A percentile compares a stretch with the other conserved stretches of the same genome.
Conservation (phyloP, 2,888 invertebrate species). For the Acrocyrtus sp. region DNA sequence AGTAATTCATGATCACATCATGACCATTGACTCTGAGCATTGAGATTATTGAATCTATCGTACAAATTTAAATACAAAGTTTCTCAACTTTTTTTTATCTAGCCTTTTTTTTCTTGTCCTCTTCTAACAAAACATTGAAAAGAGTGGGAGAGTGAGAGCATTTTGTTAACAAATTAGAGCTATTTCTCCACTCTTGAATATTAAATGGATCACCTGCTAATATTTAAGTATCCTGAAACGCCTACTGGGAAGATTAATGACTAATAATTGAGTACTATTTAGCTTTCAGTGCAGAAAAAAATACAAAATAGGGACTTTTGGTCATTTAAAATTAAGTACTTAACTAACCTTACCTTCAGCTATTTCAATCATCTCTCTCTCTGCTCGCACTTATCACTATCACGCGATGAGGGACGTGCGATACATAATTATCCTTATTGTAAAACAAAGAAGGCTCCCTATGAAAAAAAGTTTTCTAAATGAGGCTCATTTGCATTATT, state of each 20-base stretch:
- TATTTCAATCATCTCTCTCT: too few species aligned
- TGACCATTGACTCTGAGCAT: too few species aligned
- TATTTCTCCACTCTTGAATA: slow-evolving; percentile 1
- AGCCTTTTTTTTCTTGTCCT: neutral
- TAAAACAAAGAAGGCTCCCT: slow-evolving; percentile 9
- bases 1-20: too few species aligned
- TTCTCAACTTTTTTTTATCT: neutral
- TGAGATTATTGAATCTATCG: too few species aligned
- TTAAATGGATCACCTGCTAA: neutral
- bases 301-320: neutral
- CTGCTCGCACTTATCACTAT: too few species aligned
- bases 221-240: neutral
- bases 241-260: slow-evolving; percentile 23
- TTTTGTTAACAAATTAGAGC: slow-evolving; percentile 22
- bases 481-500: slow-evolving; percentile 25
- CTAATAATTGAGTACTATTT: neutral
- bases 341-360: slow-evolving; percentile 23
- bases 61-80: too few species aligned
- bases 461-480: slow-evolving; percentile 14
- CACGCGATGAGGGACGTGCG: slow-evolving; percentile 7
- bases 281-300: neutral
- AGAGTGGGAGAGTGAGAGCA: neutral
- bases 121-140: neutral
- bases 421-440: slow-evolving; percentile 28
- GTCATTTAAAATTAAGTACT: neutral